A percentile compares a stretch with the other conserved stretches of the same genome.
Evolutionary conservation across 1,140 invertebrate species (phyloP).

Genomic region (Papilio xuthus): DNA sequence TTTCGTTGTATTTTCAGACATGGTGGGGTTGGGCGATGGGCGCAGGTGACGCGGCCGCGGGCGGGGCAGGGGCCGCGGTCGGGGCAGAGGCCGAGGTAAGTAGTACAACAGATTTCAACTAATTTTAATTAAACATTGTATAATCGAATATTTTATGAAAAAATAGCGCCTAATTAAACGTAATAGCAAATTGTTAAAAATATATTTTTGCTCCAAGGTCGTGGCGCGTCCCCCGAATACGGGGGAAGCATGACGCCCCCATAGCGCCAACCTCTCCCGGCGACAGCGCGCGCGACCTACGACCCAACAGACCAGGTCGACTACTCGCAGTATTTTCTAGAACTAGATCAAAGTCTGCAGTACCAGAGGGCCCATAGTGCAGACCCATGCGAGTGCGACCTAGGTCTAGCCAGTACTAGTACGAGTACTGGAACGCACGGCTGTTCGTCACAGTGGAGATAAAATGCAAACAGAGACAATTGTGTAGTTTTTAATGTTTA

Average conservation of each 20-base stretch:
- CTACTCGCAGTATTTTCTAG: constrained; percentile 3
- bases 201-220: constrained; percentile 61
- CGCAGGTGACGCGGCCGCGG: constrained; percentile 87
- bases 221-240: constrained; percentile 80
- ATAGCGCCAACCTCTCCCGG: constrained; percentile 74
- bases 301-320: constrained; percentile 2
- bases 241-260: constrained; percentile 78
- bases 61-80: constrained; percentile 86
- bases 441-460: constrained; percentile 23
- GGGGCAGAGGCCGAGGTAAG: constrained; percentile 84
- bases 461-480: constrained; percentile 1
- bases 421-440: constrained; percentile 11
- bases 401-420: background rate
- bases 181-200: background rate
- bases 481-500: background rate
- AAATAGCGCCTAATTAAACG: no score
- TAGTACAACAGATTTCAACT: background rate
- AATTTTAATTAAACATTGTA: no score
- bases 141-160: no score
- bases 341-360: constrained; percentile 1
- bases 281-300: constrained; percentile 39
- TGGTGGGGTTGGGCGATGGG: constrained; percentile 86
- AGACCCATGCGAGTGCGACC: constrained; percentile 8
- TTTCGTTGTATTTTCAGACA: constrained; percentile 64
- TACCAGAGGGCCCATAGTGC: background rate